Evolutionary conservation across 2,888 invertebrate species (phyloP), one percentile per base, ranked within the genome.

Genomic region (Unio delphinus): DNA sequence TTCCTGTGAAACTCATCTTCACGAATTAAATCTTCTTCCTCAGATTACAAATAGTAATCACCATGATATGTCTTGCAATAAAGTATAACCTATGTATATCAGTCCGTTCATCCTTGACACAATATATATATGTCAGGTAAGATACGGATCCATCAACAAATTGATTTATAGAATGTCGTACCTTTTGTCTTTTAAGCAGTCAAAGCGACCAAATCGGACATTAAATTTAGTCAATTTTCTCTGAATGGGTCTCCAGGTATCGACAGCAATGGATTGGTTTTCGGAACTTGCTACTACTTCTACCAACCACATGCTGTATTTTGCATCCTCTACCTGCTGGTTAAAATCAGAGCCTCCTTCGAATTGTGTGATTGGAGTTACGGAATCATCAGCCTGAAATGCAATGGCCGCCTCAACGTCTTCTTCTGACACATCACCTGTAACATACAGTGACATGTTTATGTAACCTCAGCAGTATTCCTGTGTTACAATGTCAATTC

Each of bases 301-400:
- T 2, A 92, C 90, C 58, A 92, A 81, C 92, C 92, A 92, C 17
- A 91, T 91, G 77, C 91, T 91, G 84, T 92, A 92, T 81, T 92
- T 92, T 30, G 91, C 90, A 80, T 92, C 92, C 78, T 92, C 92
- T 7, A 92, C 91, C 11, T 77, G 77, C 75, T 90, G 90, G 70
- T 89, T 89, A 80, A 91, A 90, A 76, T 90, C 89, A 58, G 85
- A 79, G 30, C 89, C 90, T 70, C 90, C 87, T 5, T 88, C 89
- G 78, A 90, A 90, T 76, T 88, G 87, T 17, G 88, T 89, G n/a
- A 83, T 76, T 23, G 73, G 61, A 8, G 76, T 64, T 8, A 11
- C 15, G 0, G 69, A 59, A 7, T 78, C 80, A 45, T 83, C 85
- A 18, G 68, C 79, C 34, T 70, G 73, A 6, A 66, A n/a, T 17